Conservation (phyloP, 2,113 vertebrate species). For the Ariopsis seemanni region DNA sequence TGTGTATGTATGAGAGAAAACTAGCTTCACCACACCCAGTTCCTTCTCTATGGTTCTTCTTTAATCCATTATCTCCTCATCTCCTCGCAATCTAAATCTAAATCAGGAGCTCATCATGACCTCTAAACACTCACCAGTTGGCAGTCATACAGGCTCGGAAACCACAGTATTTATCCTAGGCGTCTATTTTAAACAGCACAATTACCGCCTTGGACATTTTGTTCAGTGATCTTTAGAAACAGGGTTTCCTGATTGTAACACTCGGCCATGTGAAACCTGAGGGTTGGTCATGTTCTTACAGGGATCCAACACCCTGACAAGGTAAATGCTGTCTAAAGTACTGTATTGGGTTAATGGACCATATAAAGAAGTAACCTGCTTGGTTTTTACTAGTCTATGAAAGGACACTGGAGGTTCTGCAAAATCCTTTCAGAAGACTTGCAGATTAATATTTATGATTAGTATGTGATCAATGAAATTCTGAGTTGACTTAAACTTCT, state of each 20-base stretch:
- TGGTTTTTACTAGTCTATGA: not conserved
- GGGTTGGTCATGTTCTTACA: slow-evolving; percentile 55
- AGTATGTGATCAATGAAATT: not conserved
- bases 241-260: slow-evolving; percentile 44
- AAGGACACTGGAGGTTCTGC: slow-evolving; percentile 18
- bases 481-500: not conserved
- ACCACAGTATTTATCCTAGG: slow-evolving; percentile 41
- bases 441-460: not conserved
- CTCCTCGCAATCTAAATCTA: slow-evolving; percentile 10
- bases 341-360: too few species aligned
- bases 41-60: not conserved
- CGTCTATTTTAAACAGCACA: slow-evolving; percentile 57
- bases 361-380: not conserved
- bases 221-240: slow-evolving; percentile 47
- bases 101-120: slow-evolving; percentile 25
- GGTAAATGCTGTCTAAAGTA: slow-evolving; percentile 40
- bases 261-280: slow-evolving; percentile 61
- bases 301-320: slow-evolving; percentile 57
- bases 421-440: not conserved
- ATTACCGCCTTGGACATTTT: slow-evolving; percentile 65
- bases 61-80: slow-evolving; percentile 21
- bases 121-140: slow-evolving; percentile 23
- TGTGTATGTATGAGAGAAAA: not conserved
- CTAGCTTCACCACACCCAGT: not conserved
- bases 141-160: slow-evolving; percentile 19